These are phyloP conservation scores for Lathronympha strigana DNA, from an alignment of 2,888 invertebrate genomes.

Conservation along the genomic window DNA sequence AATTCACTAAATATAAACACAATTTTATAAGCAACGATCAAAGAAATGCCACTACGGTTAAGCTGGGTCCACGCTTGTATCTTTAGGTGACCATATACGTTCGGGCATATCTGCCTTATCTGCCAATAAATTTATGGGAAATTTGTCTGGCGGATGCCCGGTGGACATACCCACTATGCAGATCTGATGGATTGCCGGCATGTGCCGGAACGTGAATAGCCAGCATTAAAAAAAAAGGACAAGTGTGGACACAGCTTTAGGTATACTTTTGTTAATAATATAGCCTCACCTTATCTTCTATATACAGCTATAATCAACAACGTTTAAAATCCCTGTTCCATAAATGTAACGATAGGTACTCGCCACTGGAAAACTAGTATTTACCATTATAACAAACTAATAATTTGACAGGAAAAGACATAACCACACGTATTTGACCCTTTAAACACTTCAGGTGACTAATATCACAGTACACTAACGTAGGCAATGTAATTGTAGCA, in stretches of 20 bases:
- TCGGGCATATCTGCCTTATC: too few relatives aligned
- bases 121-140: too few relatives aligned
- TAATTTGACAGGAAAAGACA: slow-evolving; percentile 3
- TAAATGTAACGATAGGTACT: slow-evolving; percentile 18
- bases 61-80: too few relatives aligned
- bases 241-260: too few relatives aligned
- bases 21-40: slow-evolving; percentile 38
- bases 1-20: slow-evolving; percentile 29
- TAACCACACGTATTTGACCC: neutral
- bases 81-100: too few relatives aligned
- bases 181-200: too few relatives aligned
- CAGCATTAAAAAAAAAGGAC: too few relatives aligned
- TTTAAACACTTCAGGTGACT: neutral
- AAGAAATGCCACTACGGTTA: slow-evolving; percentile 38
- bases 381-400: slow-evolving; percentile 6
- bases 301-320: slow-evolving; percentile 26
- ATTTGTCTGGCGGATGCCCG: too few relatives aligned
- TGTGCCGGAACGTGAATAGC: too few relatives aligned
- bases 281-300: slow-evolving; percentile 31
- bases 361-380: slow-evolving; percentile 12
- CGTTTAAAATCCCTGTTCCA: slow-evolving; percentile 29
- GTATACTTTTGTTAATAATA: slow-evolving; percentile 15
- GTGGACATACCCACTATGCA: too few relatives aligned
- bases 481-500: neutral
- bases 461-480: neutral